phyloP scores from a whole-genome alignment of 2,113 vertebrate genomes.

The Setophaga coronata region DNA sequence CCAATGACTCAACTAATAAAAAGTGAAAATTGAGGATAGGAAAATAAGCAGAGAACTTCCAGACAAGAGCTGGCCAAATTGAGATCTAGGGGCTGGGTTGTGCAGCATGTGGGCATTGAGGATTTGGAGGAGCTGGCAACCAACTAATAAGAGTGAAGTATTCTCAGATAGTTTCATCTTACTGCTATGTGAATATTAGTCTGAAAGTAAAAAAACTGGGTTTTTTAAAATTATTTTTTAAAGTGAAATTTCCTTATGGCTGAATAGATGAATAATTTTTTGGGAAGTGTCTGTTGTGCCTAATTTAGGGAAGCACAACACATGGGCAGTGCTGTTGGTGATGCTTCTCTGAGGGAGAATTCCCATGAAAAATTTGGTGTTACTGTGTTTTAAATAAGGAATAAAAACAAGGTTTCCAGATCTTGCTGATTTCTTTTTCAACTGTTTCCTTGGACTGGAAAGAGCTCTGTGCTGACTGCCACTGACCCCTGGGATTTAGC shows the following conservation, averaged over 20 bases:
- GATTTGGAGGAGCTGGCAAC: neutral
- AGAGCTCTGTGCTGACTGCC: neutral
- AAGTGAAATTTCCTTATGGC: neutral
- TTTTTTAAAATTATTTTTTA: neutral
- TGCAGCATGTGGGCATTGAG: neutral
- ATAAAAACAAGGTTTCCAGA: neutral
- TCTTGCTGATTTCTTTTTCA: neutral
- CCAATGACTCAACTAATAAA: neutral
- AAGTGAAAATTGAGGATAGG: neutral
- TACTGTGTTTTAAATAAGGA: neutral
- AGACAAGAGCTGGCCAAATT: neutral
- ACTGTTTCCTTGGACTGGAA: neutral
- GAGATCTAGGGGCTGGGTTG: neutral
- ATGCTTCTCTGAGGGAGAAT: neutral
- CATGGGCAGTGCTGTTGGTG: neutral
- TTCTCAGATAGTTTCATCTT: neutral
- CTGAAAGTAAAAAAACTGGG: neutral
- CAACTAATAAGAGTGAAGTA: neutral
- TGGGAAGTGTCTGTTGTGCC: neutral
- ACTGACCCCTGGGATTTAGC: neutral
- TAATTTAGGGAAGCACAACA: neutral
- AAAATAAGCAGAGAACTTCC: neutral
- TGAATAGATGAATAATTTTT: conserved; percentile 4
- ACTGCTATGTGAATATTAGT: neutral
- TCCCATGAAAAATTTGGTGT: neutral